A percentile compares a stretch with the other conserved stretches of the same genome.
These are phyloP conservation scores for Anolis sagrei DNA, from an alignment of 2,113 vertebrate genomes.

Conservation along the genomic window DNA sequence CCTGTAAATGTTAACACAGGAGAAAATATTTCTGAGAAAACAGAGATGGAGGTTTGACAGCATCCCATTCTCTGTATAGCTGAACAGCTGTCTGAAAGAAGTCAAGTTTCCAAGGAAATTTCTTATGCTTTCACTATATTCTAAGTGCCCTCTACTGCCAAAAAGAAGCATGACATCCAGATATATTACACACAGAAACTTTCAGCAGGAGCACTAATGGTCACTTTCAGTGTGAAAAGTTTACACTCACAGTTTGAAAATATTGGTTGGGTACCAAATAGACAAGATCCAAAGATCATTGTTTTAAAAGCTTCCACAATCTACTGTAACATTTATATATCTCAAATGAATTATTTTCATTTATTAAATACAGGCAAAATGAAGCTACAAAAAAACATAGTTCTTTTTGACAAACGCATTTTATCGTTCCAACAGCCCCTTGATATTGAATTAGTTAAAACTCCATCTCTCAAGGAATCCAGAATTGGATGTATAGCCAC, in stretches of 20 bases:
- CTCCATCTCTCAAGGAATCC: too few relatives aligned
- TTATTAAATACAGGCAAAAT: too few relatives aligned
- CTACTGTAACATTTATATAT: background rate
- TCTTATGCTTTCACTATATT: conserved; percentile 79
- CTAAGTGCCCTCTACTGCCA: conserved; percentile 84
- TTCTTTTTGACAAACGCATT: too few relatives aligned
- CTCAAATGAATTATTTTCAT: too few relatives aligned
- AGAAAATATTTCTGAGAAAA: conserved; percentile 55
- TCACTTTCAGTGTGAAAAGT: background rate
- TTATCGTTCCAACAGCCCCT: too few relatives aligned
- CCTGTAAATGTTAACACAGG: conserved; percentile 41
- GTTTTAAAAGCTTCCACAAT: background rate
- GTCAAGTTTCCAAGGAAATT: conserved; percentile 69
- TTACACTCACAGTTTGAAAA: background rate
- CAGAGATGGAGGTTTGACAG: conserved; percentile 44
- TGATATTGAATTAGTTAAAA: too few relatives aligned
- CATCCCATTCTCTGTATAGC: conserved; percentile 61
- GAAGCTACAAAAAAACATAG: too few relatives aligned
- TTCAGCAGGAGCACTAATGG: background rate
- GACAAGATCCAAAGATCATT: background rate
- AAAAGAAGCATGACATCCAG: conserved; percentile 65
- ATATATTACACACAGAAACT: background rate
- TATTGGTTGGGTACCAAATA: background rate
- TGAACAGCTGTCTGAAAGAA: conserved; percentile 75
- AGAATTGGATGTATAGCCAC: too few relatives aligned